A percentile compares a stretch with the other conserved stretches of the same genome.
phyloP scores from a whole-genome alignment of 2,888 invertebrate genomes.

The Drosophila dives region DNA sequence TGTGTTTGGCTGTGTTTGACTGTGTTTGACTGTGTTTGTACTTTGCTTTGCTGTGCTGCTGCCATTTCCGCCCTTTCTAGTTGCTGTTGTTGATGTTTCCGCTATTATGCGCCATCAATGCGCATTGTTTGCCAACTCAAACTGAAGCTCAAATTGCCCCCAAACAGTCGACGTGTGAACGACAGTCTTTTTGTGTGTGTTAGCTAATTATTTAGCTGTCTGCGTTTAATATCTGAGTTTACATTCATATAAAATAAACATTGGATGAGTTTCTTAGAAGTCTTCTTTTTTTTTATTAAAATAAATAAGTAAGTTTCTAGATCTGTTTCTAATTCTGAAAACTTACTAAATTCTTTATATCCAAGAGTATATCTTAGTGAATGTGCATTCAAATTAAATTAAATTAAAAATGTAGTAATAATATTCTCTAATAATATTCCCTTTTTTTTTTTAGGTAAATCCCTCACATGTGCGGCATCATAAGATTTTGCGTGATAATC shows the following conservation, averaged over 20 bases:
- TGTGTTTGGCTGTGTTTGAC: background rate
- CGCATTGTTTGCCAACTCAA: constrained; percentile 59
- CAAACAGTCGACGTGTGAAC: constrained; percentile 15
- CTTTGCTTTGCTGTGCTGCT: constrained; percentile 22
- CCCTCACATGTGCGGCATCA: constrained; percentile 83
- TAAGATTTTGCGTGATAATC: constrained; percentile 78
- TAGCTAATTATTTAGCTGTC: constrained; percentile 46
- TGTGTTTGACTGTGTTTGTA: constrained; percentile 4
- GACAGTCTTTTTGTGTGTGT: constrained; percentile 2
- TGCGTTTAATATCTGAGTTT: constrained; percentile 37
- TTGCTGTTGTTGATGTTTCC: constrained; percentile 42
- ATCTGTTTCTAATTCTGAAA: background rate
- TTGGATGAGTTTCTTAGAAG: background rate
- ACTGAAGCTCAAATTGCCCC: constrained; percentile 40
- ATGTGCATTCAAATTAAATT: background rate
- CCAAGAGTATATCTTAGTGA: background rate
- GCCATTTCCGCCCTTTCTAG: constrained; percentile 15
- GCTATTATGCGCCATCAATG: constrained; percentile 67
- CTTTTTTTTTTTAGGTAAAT: constrained; percentile 71
- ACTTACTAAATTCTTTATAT: background rate
- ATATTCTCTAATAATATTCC: background rate
- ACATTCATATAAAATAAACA: background rate
- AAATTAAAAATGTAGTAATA: too few species aligned
- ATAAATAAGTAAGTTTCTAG: background rate
- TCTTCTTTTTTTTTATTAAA: background rate